Conservation (phyloP, 2,888 invertebrate genomes). For the Chrysotoxum bicinctum region DNA sequence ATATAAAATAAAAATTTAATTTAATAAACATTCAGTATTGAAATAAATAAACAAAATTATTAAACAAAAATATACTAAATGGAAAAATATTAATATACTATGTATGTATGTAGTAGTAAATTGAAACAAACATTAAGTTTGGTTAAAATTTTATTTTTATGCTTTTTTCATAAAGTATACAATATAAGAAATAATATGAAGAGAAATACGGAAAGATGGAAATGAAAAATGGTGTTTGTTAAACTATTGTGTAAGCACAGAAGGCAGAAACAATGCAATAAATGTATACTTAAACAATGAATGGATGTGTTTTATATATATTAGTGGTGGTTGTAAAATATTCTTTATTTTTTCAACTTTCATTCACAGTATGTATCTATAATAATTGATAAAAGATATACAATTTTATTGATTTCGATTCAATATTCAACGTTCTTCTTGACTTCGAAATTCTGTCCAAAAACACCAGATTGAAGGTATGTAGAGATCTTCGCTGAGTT, state of each 20-base stretch:
- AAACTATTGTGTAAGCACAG: constrained; percentile 80
- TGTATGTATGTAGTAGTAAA: constrained; percentile 12
- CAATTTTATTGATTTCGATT: too few relatives aligned
- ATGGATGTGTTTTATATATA: background rate
- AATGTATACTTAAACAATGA: constrained; percentile 78
- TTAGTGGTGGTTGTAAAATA: too few relatives aligned
- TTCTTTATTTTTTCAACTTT: too few relatives aligned
- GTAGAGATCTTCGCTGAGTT: too few relatives aligned
- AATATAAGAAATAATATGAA: constrained; percentile 36
- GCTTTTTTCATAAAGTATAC: constrained; percentile 70
- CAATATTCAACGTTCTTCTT: too few relatives aligned
- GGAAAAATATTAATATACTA: constrained; percentile 17
- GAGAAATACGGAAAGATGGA: constrained; percentile 16
- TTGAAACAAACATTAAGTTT: constrained; percentile 50
- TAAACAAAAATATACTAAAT: constrained; percentile 26
- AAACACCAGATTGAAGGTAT: too few relatives aligned
- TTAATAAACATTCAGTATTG: background rate
- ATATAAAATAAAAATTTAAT: constrained; percentile 1
- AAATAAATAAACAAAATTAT: constrained; percentile 24
- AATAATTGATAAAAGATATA: too few relatives aligned
- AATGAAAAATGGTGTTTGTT: constrained; percentile 69
- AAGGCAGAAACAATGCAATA: constrained; percentile 79
- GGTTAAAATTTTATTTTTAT: constrained; percentile 57
- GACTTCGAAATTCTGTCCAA: too few relatives aligned
- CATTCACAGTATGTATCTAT: too few relatives aligned